Base-by-base conservation (phyloP, 2,113 vertebrate species). In the Tamias sibiricus region DNA sequence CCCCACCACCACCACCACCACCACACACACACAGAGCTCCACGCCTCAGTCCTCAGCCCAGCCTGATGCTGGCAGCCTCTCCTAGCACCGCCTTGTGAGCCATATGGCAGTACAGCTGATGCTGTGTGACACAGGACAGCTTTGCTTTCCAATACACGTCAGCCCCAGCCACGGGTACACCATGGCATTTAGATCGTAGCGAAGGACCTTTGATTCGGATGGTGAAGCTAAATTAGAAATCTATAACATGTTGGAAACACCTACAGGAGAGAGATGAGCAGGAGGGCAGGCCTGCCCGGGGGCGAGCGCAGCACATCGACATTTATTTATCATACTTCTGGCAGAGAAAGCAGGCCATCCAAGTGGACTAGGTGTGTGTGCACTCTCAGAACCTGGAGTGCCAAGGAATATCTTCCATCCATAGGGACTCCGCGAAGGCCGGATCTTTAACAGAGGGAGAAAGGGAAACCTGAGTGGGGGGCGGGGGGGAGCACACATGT, bases 61-160 rank as follows among this genome's bases (percentile, higher is more conserved):
- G 98, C 97, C 93, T 82, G 95, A 95, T 96, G 94, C 87, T 98
- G 98, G 98, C 98, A 98, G 97, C 96, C 75, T 96, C 87, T 91
- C 96, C 97, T 40, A 86, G 97, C 95, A 57, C 94, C 54, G 62
- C 82, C 79, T 75, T 93, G 97, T 89, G 96, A 97, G 97, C 98
- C 99, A 99, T 98, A 98, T 99, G 98, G 99, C 80, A 32, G 93
- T 97, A 97, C 97, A 98, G 98, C 98, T 98, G 98, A 98, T 95
- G 91, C 95, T 89, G 96, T 87, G 95, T 44, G 96, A 98, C 5
- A 85, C 96, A 98, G 98, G 98, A 96, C 82, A 86, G 97, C 98
- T 96, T 97, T 97, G 95, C 96, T 88, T 97, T 98, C 97, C 97
- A 96, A 96, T 98, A 97, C 96, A 96, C 95, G 98, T 98, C 98